Base-by-base conservation (phyloP, 2,113 vertebrate genomes). In the Chloebia gouldiae region DNA sequence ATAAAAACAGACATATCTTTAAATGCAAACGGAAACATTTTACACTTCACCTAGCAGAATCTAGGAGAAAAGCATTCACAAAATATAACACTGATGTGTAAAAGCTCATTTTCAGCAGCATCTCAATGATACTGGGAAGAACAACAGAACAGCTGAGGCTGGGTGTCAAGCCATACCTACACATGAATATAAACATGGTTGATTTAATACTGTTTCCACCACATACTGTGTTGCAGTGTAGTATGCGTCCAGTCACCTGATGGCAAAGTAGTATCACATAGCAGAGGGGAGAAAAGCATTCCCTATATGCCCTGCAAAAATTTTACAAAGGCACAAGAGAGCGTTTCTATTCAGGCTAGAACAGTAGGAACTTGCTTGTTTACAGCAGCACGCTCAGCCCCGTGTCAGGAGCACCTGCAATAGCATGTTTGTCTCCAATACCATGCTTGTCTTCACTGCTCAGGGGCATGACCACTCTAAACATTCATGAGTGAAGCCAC, bases 371-470 rank as follows among this genome's bases (percentile, higher is more conserved):
- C 44, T 50, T 30, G 3, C 50, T 65, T 57, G 27, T 47, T 76
- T 61, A 20, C 57, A 92, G 66, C 3, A 2, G 25, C 49, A 81
- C 1, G 1, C n/a, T 53, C n/a, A 94, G 49, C 14, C 13, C 31
- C 1, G 0, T 11, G 17, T 24, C 31, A 82, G n/a, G 4, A 61
- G n/a, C 13, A 80, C 44, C 25, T 35, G 15, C 9, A 1, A 59
- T 1, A 68, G 27, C 20, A 40, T 6, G 20, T 69, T 61, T 82
- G 45, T 76, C 78, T 82, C 49, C 81, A 75, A 79, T 8, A 37
- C 31, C 56, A 4, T 12, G 24, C 40, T n/a, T 68, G 61, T 37
- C 13, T 82, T 40, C 61, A 40, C 28, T 82, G 65, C 66, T 89
- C n/a, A 44, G 45, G 47, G 75, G 45, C 59, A 81, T 39, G 28